Evolutionary conservation across 2,113 vertebrate genomes (phyloP), one percentile per base, ranked within the genome.

Genomic region (Girardinichthys multiradiatus): DNA sequence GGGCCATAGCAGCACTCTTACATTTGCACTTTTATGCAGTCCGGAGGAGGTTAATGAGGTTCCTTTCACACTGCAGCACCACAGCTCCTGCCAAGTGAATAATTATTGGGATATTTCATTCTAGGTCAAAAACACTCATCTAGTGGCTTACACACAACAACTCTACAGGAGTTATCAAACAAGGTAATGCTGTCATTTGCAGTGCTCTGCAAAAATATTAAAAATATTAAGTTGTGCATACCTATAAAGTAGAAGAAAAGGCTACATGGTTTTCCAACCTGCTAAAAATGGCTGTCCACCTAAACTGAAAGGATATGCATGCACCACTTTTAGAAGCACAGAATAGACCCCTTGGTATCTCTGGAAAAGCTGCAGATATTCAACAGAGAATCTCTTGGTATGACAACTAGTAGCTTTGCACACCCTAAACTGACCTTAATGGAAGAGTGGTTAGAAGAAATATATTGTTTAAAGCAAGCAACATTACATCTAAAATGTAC

Each of bases 1-100:
- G 61, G 48, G 72, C 28, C 24, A 28, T 21, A 54, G 48, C 31
- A 57, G n/a, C 70, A 26, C 73, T 65, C 19, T 33, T 63, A 26
- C 57, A 42, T 72, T 63, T 66, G 30, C 57, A 60, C 37, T 76
- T 35, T 1, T 61, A 28, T 75, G 64, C 58, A 64, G 64, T 71
- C 63, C 79, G 63, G 70, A 27, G 31, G 51, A 76, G 68, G 77
- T 74, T 83, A 80, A 87, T 80, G 39, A 66, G 79, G 64, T n/a
- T 72, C 68, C 77, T 63, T 73, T 77, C 67, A 77, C 65, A 70
- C 58, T 61, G 58, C 48, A 64, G 51, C n/a, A 57, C 68, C 63
- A 77, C 80, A 73, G 29, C 78, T 74, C 54, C 51, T 60, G 80
- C 74, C 71, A 71, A 59, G 29, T 72, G 67, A 70, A 75, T 82